Evolutionary conservation across 2,888 invertebrate genomes (phyloP), one percentile per base, ranked within the genome.

Genomic region (Aricia artaxerxes): DNA sequence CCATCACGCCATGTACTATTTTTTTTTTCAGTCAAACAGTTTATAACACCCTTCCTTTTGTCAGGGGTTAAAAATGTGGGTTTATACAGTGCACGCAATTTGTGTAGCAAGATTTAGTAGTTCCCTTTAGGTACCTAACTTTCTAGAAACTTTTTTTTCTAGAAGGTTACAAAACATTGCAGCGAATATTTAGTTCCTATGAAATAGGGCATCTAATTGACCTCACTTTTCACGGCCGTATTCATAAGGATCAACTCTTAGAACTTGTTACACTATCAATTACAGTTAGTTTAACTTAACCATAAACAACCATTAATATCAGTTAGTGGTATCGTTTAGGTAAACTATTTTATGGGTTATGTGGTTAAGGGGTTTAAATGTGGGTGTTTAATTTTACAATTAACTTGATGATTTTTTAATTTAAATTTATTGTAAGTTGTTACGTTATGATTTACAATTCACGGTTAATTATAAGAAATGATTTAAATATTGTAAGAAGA

Each of bases 241-340:
- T 64, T 64, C 64, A 64, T 64, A 61, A 24, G 61, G 64, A 64
- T 64, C 64, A 61, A 49, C 44, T 75, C 75, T 75, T 75, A 75
- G 6, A 73, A 78, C 78, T 78, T 78, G 79, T 80, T 78, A 85
- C 85, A 84, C 83, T 85, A 88, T 88, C 92, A 93, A 93, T 94
- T 94, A 89, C 83, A 84, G 88, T 91, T 90, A 94, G 64, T 64
- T 64, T 64, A 31, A 64, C 64, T 64, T 11, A 31, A 94, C 91
- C 92, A 89, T 89, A 87, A 92, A 92, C 90, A 89, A 86, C 92
- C 93, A 94, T 94, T 94, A 91, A 89, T 94, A 90, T 94, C 94
- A 94, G 94, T 94, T 93, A 92, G 88, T 87, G 84, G 82, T 87
- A 84, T 85, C 88, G 87, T 89, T 93, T 91, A 88, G 91, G 90